A percentile compares a stretch with the other conserved stretches of the same genome.
Conservation (phyloP, 1,140 invertebrate genomes). For the Chionoecetes opilio region DNA sequence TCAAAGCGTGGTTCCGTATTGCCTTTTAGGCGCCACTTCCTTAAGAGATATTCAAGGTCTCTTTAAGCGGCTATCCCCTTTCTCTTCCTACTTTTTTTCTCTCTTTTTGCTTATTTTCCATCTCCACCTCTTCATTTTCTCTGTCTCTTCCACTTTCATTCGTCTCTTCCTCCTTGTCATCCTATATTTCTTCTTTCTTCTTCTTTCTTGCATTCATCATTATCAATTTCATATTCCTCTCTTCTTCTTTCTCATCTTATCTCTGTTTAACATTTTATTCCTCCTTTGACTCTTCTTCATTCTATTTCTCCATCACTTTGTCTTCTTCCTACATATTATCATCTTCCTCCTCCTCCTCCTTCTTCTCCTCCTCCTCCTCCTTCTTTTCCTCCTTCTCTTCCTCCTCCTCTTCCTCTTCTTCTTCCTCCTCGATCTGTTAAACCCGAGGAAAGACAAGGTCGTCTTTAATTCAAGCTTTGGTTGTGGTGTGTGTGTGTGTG, state of each 20-base stretch:
- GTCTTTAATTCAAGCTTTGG: slow-evolving; percentile 12
- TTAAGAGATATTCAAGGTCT: neutral
- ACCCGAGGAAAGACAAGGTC: neutral
- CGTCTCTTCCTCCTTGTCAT: neutral
- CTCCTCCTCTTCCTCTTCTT: neutral
- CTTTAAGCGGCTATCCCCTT: neutral
- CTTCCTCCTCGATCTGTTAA: neutral
- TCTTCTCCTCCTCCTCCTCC: neutral
- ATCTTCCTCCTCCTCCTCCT: neutral
- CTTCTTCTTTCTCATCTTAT: neutral
- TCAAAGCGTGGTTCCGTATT: neutral
- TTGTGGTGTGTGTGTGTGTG: neutral
- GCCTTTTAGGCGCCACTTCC: neutral
- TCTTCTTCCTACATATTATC: neutral
- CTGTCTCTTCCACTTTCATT: neutral
- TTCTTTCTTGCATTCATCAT: too few relatives aligned
- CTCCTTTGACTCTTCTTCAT: neutral
- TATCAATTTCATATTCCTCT: neutral
- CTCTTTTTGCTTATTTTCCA: neutral
- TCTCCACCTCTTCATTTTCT: neutral
- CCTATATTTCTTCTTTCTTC: neutral
- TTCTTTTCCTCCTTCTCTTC: neutral
- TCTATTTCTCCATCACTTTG: neutral
- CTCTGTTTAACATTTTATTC: neutral
- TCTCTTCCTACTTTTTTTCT: neutral